Conservation (phyloP, 2,888 invertebrate species). For the Cosmia trapezina region DNA sequence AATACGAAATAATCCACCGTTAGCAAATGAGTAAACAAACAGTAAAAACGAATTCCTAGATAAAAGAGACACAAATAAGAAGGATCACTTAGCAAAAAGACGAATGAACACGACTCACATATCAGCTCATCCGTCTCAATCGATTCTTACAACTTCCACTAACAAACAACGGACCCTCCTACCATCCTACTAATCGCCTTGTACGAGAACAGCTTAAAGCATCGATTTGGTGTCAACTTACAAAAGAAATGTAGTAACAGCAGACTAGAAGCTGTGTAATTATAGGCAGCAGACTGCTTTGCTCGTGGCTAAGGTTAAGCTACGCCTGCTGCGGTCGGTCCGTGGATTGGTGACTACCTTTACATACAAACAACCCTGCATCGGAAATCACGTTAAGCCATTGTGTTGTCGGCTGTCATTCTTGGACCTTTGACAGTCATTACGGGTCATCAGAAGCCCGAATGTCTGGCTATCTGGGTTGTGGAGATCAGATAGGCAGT, state of each 20-base stretch:
- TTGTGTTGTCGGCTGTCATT: too few relatives aligned
- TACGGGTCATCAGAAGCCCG: too few relatives aligned
- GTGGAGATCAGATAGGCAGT: too few relatives aligned
- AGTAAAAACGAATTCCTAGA: conserved; percentile 32
- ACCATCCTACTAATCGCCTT: conserved; percentile 20
- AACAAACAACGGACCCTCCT: conserved; percentile 25
- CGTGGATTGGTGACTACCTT: too few relatives aligned
- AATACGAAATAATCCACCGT: background rate
- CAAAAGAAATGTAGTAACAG: background rate
- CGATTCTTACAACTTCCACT: conserved; percentile 44
- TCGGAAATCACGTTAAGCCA: too few relatives aligned
- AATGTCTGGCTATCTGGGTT: too few relatives aligned
- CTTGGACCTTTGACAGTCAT: too few relatives aligned
- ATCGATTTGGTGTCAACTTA: conserved; percentile 27
- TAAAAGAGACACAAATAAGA: conserved; percentile 37
- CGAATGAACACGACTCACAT: conserved; percentile 21
- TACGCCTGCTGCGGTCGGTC: too few relatives aligned
- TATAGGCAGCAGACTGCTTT: background rate
- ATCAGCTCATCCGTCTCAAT: conserved; percentile 46
- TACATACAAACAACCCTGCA: too few relatives aligned
- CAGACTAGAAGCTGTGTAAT: background rate
- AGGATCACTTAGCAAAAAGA: conserved; percentile 34
- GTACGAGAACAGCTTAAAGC: background rate
- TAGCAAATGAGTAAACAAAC: background rate
- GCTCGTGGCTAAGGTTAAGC: too few relatives aligned